These are phyloP conservation scores for Micromussa lordhowensis DNA, from an alignment of 92 coral and sea anemone genomes.

Conservation along the genomic window DNA sequence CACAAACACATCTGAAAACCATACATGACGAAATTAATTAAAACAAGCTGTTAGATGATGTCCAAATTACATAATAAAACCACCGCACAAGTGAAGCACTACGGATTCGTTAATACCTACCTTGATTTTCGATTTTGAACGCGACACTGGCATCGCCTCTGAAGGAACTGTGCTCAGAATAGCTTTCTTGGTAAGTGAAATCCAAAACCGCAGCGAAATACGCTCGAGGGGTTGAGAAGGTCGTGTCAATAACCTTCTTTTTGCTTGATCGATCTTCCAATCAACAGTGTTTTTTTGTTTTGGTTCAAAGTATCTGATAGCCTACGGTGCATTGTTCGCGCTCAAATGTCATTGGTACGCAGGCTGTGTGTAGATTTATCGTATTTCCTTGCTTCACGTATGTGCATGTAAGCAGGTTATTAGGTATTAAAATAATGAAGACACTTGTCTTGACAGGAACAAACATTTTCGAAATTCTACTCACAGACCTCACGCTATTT, in stretches of 20 bases:
- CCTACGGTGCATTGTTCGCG: neutral
- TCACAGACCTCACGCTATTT: neutral
- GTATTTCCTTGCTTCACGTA: too few relatives aligned
- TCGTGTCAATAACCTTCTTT: neutral
- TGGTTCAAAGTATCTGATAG: neutral
- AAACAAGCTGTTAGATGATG: neutral
- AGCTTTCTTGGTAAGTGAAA: neutral
- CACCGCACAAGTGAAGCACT: neutral
- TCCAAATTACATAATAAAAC: neutral
- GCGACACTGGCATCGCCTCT: neutral
- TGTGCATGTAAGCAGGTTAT: too few relatives aligned
- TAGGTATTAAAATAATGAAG: too few relatives aligned
- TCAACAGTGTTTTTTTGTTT: neutral
- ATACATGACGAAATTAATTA: neutral
- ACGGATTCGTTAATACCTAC: neutral
- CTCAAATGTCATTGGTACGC: neutral
- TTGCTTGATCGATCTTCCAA: constrained; percentile 11
- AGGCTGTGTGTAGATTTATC: too few relatives aligned
- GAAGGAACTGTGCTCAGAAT: neutral
- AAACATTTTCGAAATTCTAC: neutral
- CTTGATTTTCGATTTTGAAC: neutral
- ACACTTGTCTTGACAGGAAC: neutral
- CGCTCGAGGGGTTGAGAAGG: neutral
- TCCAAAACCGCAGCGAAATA: neutral
- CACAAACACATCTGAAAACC: neutral